Conservation (phyloP, 2,888 invertebrate genomes). For the Baronia brevicornis region DNA sequence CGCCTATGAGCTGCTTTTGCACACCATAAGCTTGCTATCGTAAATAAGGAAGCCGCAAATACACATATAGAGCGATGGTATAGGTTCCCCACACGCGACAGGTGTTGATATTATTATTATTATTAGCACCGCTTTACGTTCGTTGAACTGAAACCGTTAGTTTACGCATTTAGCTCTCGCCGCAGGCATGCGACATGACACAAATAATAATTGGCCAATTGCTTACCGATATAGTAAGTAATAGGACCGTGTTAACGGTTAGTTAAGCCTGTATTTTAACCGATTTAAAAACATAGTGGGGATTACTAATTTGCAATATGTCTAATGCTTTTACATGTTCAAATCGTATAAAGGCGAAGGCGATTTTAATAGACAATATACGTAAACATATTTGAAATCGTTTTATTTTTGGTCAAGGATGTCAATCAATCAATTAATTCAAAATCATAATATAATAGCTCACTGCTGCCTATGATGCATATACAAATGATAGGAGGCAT, state of each 20-base stretch:
- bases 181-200: conserved; percentile 56
- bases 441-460: too few relatives aligned
- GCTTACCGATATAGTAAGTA: conserved; percentile 33
- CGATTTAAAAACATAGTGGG: conserved; percentile 3
- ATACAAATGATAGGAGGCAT: too few relatives aligned
- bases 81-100: conserved; percentile 49
- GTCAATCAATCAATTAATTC: too few relatives aligned
- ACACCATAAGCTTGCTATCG: too few relatives aligned
- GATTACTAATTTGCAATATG: not conserved
- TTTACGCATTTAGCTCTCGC: conserved; percentile 66
- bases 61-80: conserved; percentile 32
- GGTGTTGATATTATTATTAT: conserved; percentile 66
- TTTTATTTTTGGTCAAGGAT: too few relatives aligned
- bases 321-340: too few relatives aligned
- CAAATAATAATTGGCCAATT: conserved; percentile 64
- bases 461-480: too few relatives aligned
- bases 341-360: too few relatives aligned
- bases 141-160: conserved; percentile 70
- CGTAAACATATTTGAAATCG: too few relatives aligned
- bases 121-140: conserved; percentile 61
- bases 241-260: conserved; percentile 34
- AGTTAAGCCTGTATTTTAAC: conserved; percentile 20
- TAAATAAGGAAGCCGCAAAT: conserved; percentile 29
- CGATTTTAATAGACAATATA: too few relatives aligned
- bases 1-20: too few relatives aligned